Conservation (phyloP, 92 coral and sea anemone genomes). For the Palythoa caribaeorum region DNA sequence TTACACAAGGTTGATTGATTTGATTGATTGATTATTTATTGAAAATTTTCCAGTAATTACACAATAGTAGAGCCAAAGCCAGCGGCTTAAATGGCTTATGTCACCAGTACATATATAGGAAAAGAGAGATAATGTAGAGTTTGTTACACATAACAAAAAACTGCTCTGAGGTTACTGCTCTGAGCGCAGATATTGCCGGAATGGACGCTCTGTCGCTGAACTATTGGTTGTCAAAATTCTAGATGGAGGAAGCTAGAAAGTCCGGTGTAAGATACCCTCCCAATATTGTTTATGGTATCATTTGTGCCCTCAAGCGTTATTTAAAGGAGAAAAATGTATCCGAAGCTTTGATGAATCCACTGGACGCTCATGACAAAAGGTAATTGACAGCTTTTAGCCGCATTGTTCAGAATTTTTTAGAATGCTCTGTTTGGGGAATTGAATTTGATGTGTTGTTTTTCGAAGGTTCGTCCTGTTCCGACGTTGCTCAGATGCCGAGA, state of each 20-base stretch:
- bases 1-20: too few species aligned
- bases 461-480: not conserved
- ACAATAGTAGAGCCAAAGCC: too few species aligned
- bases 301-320: constrained; percentile 45
- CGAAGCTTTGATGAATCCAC: constrained; percentile 11
- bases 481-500: constrained; percentile 42
- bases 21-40: too few species aligned
- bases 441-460: too few species aligned
- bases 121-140: too few species aligned
- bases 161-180: too few species aligned
- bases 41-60: too few species aligned
- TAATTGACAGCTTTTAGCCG: not conserved
- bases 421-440: constrained; percentile 9
- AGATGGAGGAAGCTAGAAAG: not conserved
- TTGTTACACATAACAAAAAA: too few species aligned
- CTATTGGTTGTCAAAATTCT: constrained; percentile 42
- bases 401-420: constrained; percentile 26
- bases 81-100: too few species aligned
- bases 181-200: not conserved
- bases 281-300: not conserved
- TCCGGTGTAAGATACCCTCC: constrained; percentile 45
- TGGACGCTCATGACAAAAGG: constrained; percentile 51
- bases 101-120: too few species aligned
- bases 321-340: constrained; percentile 11
- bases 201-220: constrained; percentile 37